Percentiles rank a stretch among this genome's conserved stretches.
Evolutionary conservation across 2,888 invertebrate species (phyloP).

Genomic region (Mimachlamys varia): DNA sequence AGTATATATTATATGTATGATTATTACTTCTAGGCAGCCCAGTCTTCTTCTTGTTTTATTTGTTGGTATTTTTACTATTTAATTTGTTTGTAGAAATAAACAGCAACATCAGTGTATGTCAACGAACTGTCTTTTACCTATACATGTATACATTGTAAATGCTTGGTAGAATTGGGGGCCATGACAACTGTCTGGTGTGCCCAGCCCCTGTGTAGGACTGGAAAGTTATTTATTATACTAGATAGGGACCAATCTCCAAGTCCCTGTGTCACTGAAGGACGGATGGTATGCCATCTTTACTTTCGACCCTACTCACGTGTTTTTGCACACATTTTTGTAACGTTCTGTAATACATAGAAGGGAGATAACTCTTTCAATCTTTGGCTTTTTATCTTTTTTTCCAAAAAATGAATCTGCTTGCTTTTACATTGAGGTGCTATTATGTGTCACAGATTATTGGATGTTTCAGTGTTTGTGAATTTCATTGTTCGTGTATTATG

Average conservation of each 20-base stretch:
- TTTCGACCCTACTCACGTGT: background rate
- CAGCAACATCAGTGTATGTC: background rate
- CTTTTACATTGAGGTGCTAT: conserved; percentile 24
- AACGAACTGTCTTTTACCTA: background rate
- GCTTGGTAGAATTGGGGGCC: background rate
- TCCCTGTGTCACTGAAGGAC: background rate
- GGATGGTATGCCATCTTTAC: no score
- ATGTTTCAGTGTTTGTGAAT: conserved; percentile 29
- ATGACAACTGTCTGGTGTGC: background rate
- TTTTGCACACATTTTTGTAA: background rate
- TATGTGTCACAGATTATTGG: background rate
- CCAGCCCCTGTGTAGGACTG: background rate
- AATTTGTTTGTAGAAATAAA: conserved; percentile 2
- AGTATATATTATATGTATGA: background rate
- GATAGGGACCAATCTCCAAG: background rate
- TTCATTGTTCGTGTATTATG: conserved; percentile 22
- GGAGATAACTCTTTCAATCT: conserved; percentile 24
- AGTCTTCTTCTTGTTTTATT: background rate
- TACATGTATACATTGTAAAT: background rate
- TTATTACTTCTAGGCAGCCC: conserved; percentile 24
- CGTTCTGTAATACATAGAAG: background rate
- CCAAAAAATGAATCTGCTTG: background rate
- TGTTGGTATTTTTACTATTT: background rate
- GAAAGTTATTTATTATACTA: background rate
- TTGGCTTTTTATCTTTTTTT: background rate